Base-by-base conservation (phyloP, 2,113 vertebrate genomes). In the Callopanchax toddi region DNA sequence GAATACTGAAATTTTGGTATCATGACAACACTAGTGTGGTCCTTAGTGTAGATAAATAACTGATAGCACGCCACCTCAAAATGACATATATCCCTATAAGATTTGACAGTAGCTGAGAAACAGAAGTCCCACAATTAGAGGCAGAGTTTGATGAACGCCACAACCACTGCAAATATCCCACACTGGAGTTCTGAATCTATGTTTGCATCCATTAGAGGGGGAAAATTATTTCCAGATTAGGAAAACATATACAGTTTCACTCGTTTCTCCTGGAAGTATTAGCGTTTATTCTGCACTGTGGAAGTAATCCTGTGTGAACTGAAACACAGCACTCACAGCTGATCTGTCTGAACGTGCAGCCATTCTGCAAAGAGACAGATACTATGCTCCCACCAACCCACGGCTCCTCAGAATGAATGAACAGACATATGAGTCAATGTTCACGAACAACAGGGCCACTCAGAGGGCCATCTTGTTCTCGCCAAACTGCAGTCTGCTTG, bases 101-200 rank as follows among this genome's bases (percentile, higher is more conserved):
- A n/a, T n/a, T n/a, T n/a, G n/a, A n/a, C n/a, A n/a, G n/a, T n/a
- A 71, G 76, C 68, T 62, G 73, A 65, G 60, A 67, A 71, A 71
- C 72, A 23, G 46, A 70, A 76, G 37, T 29, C 18, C 71, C 63
- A 60, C 56, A 70, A 59, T 52, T 54, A 66, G 48, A 39, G 46
- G 61, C 71, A 60, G 54, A 42, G 51, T 63, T 48, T 58, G 69
- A 67, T 67, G 11, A 76, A 71, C 62, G 75, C 76, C 80, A 82
- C 81, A 85, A 67, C 71, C 77, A 86, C 76, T 83, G 81, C 42
- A 85, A 86, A 78, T 66, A 76, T 72, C 74, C 60, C 73, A 71
- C 55, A 15, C 79, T 80, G 71, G 79, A 83, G 80, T 88, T 86
- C 78, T 55, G 39, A 32, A 29, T 81, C 79, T 86, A 84, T 88